Percentiles rank a stretch among this genome's conserved stretches.
phyloP scores from a whole-genome alignment of 2,797 vertebrate species.

The Varecia variegata region DNA sequence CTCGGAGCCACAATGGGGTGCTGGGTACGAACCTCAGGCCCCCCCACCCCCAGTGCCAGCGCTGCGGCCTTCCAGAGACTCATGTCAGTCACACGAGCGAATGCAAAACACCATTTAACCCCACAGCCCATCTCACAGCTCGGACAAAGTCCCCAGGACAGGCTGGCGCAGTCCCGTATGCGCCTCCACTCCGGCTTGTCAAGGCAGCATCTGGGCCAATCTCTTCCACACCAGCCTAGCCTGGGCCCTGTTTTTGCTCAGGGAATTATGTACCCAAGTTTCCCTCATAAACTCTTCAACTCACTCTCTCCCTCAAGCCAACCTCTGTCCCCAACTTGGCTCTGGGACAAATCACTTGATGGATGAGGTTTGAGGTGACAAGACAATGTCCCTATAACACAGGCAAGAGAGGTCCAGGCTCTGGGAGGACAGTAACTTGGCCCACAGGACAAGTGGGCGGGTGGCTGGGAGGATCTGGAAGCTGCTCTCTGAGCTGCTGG shows the following conservation, averaged over 20 bases:
- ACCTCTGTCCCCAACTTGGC: not conserved
- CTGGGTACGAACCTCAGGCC: not conserved
- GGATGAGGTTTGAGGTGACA: not conserved
- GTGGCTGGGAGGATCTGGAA: not conserved
- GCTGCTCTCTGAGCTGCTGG: not conserved
- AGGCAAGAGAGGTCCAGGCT: not conserved
- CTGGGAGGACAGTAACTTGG: not conserved
- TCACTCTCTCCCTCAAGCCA: not conserved
- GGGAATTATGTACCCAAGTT: not conserved
- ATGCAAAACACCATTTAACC: no score
- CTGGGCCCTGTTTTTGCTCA: not conserved
- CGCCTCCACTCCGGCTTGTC: fast-evolving
- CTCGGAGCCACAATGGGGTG: fast-evolving
- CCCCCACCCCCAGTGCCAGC: not conserved
- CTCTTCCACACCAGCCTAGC: not conserved
- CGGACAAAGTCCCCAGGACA: fast-evolving
- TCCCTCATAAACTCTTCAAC: not conserved
- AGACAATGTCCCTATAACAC: not conserved
- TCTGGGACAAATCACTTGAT: not conserved
- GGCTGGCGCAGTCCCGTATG: no score
- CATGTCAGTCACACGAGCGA: fast-evolving
- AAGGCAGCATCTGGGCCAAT: not conserved
- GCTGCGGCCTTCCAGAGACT: fast-evolving
- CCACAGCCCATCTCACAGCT: not conserved
- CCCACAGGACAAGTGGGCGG: not conserved